These are phyloP conservation scores for Holocentrus rufus DNA, from an alignment of 2,797 vertebrate species.

Conservation along the genomic window DNA sequence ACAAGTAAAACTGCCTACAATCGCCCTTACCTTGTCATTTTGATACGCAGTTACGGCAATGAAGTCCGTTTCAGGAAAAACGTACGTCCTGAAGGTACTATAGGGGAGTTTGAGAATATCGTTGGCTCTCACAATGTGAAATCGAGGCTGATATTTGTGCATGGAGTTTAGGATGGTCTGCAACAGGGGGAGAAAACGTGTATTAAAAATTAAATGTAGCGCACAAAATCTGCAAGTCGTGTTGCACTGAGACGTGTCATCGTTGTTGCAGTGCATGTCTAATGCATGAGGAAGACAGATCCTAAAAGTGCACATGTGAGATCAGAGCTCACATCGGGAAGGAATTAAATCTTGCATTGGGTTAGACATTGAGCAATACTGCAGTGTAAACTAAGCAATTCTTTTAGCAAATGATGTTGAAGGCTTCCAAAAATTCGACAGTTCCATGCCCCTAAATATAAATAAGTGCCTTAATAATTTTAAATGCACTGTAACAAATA, in stretches of 20 bases:
- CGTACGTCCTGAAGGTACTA: slow-evolving; percentile 97
- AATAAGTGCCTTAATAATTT: not conserved
- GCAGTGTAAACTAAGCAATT: not conserved
- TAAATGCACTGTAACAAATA: not conserved
- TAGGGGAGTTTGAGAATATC: slow-evolving; percentile 98
- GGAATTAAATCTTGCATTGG: not conserved
- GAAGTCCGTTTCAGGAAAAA: slow-evolving; percentile 98
- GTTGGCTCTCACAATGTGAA: slow-evolving; percentile 97
- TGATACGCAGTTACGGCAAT: slow-evolving; percentile 99
- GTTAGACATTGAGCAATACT: not conserved
- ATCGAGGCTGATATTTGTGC: slow-evolving; percentile 98
- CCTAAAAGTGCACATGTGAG: not conserved
- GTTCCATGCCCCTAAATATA: not conserved
- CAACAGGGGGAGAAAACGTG: slow-evolving; percentile 29
- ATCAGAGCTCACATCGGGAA: not conserved
- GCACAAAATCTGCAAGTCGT: too few species aligned
- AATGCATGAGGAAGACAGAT: not conserved
- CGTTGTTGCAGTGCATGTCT: too few species aligned
- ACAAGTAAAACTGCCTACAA: not conserved
- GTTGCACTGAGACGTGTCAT: too few species aligned
- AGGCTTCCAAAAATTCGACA: too few species aligned
- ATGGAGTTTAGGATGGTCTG: slow-evolving; percentile 98
- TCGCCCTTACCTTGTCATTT: slow-evolving; percentile 93
- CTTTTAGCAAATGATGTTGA: not conserved
- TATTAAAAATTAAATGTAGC: not conserved